A percentile compares a stretch with the other conserved stretches of the same genome.
These are phyloP conservation scores for Agrochola circellaris DNA, from an alignment of 2,888 invertebrate species.

Conservation along the genomic window DNA sequence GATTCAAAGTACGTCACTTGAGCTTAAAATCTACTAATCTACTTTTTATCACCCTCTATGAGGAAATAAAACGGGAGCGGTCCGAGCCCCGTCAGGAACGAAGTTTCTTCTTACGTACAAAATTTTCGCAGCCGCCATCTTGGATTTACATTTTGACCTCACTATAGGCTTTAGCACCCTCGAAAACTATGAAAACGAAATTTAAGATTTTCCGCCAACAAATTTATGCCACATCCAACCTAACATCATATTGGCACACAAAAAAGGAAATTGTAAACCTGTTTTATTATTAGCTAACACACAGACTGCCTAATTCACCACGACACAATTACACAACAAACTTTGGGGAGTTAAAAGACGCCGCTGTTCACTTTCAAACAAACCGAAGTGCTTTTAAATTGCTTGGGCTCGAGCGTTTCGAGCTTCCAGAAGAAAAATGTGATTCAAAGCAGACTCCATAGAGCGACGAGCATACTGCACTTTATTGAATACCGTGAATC, in stretches of 20 bases:
- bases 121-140: no score
- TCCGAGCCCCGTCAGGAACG: no score
- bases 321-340: background rate
- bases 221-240: background rate
- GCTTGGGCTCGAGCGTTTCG: constrained; percentile 17
- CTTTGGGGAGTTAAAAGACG: background rate
- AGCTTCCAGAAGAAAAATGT: constrained; percentile 29
- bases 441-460: constrained; percentile 15
- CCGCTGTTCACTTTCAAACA: constrained; percentile 23
- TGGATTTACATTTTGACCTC: no score
- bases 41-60: no score
- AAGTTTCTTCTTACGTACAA: no score
- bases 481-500: constrained; percentile 19
- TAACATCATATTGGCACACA: background rate
- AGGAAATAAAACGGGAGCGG: no score
- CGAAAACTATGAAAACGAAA: no score
- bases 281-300: background rate
- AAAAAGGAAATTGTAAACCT: background rate
- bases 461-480: constrained; percentile 20
- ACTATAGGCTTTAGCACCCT: no score
- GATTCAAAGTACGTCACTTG: no score
- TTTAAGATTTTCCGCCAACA: background rate
- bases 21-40: no score
- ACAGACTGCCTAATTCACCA: background rate
- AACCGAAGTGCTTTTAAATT: constrained; percentile 47